These are phyloP conservation scores for Cygnus olor DNA, from an alignment of 2,797 vertebrate species.

Conservation along the genomic window DNA sequence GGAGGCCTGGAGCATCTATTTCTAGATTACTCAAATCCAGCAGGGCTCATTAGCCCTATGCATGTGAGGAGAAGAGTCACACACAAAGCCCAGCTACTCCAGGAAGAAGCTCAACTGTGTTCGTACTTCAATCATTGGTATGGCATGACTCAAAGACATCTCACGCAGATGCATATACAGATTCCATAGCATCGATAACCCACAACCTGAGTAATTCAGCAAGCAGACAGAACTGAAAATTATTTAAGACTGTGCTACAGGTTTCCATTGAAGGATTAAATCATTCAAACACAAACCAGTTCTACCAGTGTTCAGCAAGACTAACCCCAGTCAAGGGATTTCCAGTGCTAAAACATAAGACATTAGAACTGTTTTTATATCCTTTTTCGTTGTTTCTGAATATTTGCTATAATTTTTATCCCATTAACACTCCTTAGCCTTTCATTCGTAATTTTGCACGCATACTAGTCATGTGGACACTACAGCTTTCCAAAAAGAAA, in stretches of 20 bases:
- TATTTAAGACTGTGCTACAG: neutral
- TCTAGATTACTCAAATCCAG: neutral
- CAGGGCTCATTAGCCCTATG: neutral
- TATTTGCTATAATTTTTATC: neutral
- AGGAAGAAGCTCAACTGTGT: neutral
- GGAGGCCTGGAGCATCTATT: neutral
- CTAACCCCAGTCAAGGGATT: neutral
- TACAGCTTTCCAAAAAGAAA: neutral
- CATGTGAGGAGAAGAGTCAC: neutral
- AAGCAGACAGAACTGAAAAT: neutral
- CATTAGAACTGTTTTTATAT: rapidly evolving
- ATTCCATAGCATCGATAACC: neutral
- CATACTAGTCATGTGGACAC: rapidly evolving
- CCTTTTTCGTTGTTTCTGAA: neutral
- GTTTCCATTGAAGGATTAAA: neutral
- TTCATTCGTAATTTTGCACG: rapidly evolving
- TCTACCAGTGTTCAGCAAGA: neutral
- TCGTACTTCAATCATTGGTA: neutral
- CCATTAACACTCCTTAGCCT: no score
- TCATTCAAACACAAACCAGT: neutral
- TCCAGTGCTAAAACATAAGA: neutral
- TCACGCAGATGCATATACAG: neutral
- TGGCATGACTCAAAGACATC: neutral
- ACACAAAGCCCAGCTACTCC: rapidly evolving
- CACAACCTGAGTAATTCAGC: neutral